Percentiles rank a stretch among this genome's conserved stretches.
phyloP scores from a whole-genome alignment of 2,113 vertebrate genomes.

The Progne subis region DNA sequence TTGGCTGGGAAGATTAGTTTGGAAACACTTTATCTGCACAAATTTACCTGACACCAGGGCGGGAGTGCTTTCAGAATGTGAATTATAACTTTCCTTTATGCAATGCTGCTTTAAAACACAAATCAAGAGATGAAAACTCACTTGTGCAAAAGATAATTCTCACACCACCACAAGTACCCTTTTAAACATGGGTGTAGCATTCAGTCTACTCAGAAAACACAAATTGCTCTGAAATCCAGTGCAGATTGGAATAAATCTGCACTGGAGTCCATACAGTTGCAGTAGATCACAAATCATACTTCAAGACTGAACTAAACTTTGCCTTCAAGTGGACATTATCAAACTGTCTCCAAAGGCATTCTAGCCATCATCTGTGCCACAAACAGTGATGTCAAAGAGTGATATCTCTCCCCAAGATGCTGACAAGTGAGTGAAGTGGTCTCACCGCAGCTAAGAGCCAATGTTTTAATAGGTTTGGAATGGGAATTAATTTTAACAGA shows the following conservation, averaged over 20 bases:
- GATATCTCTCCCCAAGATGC: not conserved
- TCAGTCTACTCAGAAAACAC: not conserved
- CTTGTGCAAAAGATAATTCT: not conserved
- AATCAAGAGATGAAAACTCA: not conserved
- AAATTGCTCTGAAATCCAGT: not conserved
- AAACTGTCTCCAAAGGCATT: not conserved
- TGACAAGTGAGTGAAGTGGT: accelerated
- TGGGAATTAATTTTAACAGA: not conserved
- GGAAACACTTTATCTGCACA: not conserved
- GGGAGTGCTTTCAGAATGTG: not conserved
- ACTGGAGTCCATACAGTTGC: not conserved
- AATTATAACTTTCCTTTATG: not conserved
- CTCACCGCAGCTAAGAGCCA: not conserved
- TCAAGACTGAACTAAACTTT: not conserved
- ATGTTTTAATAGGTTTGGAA: not conserved
- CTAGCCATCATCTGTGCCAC: not conserved
- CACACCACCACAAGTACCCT: not conserved
- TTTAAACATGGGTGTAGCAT: not conserved
- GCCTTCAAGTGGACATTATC: not conserved
- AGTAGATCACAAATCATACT: not conserved
- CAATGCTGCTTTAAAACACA: not conserved
- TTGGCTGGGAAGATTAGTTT: not conserved
- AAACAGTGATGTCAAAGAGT: not conserved
- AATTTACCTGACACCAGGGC: not conserved
- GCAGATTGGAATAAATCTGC: not conserved